Percentiles rank a stretch among this genome's conserved stretches.
These are phyloP conservation scores for Pycnonotus jocosus DNA, from an alignment of 2,113 vertebrate species.

Conservation along the genomic window DNA sequence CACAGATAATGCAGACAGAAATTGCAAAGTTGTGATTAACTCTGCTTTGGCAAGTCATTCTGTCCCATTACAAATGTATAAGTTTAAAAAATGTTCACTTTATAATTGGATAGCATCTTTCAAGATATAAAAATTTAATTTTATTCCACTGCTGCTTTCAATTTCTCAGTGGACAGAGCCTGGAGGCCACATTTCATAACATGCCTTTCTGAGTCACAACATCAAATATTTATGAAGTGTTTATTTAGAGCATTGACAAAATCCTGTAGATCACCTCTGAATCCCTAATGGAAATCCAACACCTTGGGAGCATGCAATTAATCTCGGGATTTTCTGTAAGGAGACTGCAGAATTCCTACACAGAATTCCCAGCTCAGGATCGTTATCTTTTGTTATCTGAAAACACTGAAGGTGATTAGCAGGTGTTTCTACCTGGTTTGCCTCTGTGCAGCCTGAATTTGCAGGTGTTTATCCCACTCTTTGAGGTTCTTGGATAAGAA, in stretches of 20 bases:
- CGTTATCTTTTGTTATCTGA: not conserved
- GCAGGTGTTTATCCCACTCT: not conserved
- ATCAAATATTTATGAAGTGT: constrained; percentile 68
- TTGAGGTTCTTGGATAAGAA: not conserved
- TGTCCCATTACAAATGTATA: constrained; percentile 55
- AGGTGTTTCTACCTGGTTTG: not conserved
- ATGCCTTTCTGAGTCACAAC: constrained; percentile 48
- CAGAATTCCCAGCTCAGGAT: not conserved
- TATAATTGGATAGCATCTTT: constrained; percentile 67
- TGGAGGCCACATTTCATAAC: constrained; percentile 63
- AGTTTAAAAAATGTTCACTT: constrained; percentile 65
- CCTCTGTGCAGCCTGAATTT: not conserved
- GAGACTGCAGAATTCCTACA: not conserved
- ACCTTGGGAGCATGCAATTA: constrained; percentile 10
- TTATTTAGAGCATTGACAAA: constrained; percentile 72
- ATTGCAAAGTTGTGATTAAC: constrained; percentile 59
- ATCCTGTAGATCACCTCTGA: constrained; percentile 46
- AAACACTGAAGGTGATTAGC: not conserved
- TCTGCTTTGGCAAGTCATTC: constrained; percentile 47
- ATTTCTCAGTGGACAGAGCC: constrained; percentile 66
- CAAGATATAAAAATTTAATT: constrained; percentile 71
- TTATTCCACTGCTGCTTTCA: constrained; percentile 52
- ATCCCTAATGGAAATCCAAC: constrained; percentile 44
- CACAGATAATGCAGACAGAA: constrained; percentile 45
- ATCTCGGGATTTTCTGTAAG: constrained; percentile 22